A percentile compares a stretch with the other conserved stretches of the same genome.
Evolutionary conservation across 2,113 vertebrate genomes (phyloP).

Genomic region (Carlito syrichta): DNA sequence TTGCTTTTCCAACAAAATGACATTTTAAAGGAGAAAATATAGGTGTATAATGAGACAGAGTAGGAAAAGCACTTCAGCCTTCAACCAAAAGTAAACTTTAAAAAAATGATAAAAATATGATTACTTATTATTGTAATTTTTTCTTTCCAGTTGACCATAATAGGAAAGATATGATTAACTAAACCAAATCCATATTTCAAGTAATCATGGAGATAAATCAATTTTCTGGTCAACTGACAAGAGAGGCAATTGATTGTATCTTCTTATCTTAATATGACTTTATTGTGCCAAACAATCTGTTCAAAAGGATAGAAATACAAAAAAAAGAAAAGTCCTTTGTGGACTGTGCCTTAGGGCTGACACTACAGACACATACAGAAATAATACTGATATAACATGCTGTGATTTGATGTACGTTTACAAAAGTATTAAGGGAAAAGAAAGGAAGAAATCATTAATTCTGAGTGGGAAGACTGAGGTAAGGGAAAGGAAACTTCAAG

Average conservation of each 20-base stretch:
- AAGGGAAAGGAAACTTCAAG: not conserved
- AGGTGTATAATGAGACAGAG: not conserved
- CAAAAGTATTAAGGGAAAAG: not conserved
- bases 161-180: not conserved
- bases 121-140: not conserved
- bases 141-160: constrained; percentile 4
- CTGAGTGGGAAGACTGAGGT: not conserved
- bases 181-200: not conserved
- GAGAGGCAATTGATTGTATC: not conserved
- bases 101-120: not conserved
- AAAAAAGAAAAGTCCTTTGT: not conserved
- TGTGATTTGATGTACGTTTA: too few relatives aligned
- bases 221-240: not conserved
- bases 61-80: not conserved
- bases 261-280: not conserved
- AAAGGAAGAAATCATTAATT: not conserved
- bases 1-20: too few relatives aligned
- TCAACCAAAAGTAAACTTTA: not conserved
- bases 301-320: not conserved
- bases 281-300: not conserved
- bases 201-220: not conserved
- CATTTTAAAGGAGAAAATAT: constrained; percentile 14
- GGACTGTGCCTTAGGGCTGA: not conserved
- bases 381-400: not conserved
- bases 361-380: not conserved